phyloP scores from a whole-genome alignment of 1,140 invertebrate genomes.

The Eumeta japonica region DNA sequence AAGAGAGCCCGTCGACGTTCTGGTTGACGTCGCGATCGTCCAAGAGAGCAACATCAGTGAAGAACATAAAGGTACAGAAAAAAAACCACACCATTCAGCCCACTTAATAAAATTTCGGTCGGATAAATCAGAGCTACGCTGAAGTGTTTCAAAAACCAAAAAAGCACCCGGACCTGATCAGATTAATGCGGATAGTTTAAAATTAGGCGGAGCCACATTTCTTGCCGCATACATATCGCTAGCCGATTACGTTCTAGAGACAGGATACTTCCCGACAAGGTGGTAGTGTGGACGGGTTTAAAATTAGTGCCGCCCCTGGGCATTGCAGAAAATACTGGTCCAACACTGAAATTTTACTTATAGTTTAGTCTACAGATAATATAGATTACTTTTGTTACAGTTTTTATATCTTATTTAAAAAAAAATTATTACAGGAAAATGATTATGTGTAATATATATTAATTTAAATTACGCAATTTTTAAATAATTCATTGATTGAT shows the following conservation, averaged over 20 bases:
- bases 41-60: constrained; percentile 3
- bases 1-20: constrained; percentile 3
- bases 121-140: constrained; percentile 3
- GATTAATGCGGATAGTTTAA: constrained; percentile 6
- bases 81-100: constrained; percentile 3
- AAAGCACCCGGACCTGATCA: constrained; percentile 5
- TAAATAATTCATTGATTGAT: no score
- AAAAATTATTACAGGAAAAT: no score
- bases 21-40: constrained; percentile 4
- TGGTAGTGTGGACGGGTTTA: constrained; percentile 4
- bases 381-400: no score
- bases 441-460: no score
- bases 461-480: no score
- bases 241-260: constrained; percentile 1
- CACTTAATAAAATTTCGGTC: constrained; percentile 3
- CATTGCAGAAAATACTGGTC: no score
- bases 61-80: constrained; percentile 4
- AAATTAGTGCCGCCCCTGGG: no score
- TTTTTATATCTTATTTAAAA: no score
- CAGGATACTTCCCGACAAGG: constrained; percentile 5
- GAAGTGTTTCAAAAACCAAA: constrained; percentile 4
- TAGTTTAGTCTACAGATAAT: no score
- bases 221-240: neutral
- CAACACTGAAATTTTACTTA: no score
- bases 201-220: constrained; percentile 4